These are phyloP conservation scores for Larimichthys polyactis DNA, from an alignment of 2,113 vertebrate species.

Conservation along the genomic window DNA sequence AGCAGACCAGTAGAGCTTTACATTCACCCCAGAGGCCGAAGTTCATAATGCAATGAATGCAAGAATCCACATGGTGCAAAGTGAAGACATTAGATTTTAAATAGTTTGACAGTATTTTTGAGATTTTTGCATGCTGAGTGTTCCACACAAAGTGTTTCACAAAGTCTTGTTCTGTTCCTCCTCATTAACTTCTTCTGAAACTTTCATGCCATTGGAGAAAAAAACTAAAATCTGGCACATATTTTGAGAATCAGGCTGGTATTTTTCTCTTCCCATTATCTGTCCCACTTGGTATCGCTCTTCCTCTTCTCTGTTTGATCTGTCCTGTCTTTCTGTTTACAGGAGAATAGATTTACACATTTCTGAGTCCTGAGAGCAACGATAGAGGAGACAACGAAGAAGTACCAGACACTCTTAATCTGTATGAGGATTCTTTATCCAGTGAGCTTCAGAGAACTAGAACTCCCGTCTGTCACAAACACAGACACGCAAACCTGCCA, in stretches of 20 bases:
- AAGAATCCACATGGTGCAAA: not conserved
- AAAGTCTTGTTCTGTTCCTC: not conserved
- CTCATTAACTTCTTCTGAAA: constrained; percentile 13
- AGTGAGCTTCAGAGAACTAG: constrained; percentile 5
- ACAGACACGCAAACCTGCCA: not conserved
- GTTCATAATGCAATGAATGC: not conserved
- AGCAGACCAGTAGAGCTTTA: not conserved
- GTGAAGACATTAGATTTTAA: not conserved
- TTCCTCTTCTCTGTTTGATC: constrained; percentile 4
- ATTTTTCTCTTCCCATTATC: not conserved
- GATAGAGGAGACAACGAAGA: constrained; percentile 13
- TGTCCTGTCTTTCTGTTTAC: constrained; percentile 46
- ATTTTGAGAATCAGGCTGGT: not conserved
- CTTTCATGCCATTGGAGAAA: not conserved
- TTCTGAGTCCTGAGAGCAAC: constrained; percentile 66
- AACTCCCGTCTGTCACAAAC: not conserved
- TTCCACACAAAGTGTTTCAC: not conserved
- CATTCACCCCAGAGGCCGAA: not conserved
- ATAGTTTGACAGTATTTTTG: constrained; percentile 15
- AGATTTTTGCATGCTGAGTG: not conserved
- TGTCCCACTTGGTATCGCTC: not conserved
- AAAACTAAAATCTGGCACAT: constrained; percentile 1
- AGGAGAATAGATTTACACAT: constrained; percentile 64
- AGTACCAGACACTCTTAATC: not conserved
- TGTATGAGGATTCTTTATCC: constrained; percentile 11